A percentile compares a stretch with the other conserved stretches of the same genome.
These are phyloP conservation scores for Holotrichia oblita DNA, from an alignment of 1,140 invertebrate species.

Conservation along the genomic window DNA sequence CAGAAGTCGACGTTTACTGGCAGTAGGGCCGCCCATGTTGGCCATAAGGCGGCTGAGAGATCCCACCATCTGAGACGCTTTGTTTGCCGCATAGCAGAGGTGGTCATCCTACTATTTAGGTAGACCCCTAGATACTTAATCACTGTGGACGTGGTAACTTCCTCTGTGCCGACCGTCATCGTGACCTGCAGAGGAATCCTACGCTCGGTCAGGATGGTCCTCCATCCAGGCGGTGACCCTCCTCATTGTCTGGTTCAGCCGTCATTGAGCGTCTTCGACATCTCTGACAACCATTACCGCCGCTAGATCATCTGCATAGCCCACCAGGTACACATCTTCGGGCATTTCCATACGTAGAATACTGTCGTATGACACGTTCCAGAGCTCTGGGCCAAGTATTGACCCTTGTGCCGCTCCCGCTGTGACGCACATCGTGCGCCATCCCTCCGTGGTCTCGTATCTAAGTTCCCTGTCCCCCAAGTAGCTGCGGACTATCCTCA, in stretches of 20 bases:
- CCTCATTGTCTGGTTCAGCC: neutral
- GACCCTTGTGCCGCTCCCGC: conserved; percentile 54
- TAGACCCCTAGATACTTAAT: conserved; percentile 31
- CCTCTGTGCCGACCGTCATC: neutral
- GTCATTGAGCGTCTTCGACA: neutral
- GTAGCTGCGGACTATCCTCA: conserved; percentile 43
- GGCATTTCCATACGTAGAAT: conserved; percentile 47
- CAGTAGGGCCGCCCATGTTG: neutral
- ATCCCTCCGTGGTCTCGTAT: conserved; percentile 23
- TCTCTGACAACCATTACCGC: conserved; percentile 43
- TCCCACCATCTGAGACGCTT: neutral
- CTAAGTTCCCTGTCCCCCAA: conserved; percentile 47
- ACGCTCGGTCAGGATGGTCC: neutral
- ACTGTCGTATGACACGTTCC: conserved; percentile 55
- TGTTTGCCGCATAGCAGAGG: neutral
- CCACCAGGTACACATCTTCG: conserved; percentile 43
- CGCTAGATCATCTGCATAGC: conserved; percentile 56
- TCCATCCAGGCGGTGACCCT: neutral
- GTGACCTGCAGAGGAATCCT: neutral
- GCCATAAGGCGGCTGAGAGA: neutral
- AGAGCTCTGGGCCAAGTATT: conserved; percentile 54
- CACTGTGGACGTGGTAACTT: neutral
- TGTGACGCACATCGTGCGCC: neutral
- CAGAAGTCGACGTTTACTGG: conserved; percentile 15
- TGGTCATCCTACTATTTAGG: neutral